Evolutionary conservation across 1,140 invertebrate species (phyloP).

Genomic region (Aphelenchoides fujianensis): DNA sequence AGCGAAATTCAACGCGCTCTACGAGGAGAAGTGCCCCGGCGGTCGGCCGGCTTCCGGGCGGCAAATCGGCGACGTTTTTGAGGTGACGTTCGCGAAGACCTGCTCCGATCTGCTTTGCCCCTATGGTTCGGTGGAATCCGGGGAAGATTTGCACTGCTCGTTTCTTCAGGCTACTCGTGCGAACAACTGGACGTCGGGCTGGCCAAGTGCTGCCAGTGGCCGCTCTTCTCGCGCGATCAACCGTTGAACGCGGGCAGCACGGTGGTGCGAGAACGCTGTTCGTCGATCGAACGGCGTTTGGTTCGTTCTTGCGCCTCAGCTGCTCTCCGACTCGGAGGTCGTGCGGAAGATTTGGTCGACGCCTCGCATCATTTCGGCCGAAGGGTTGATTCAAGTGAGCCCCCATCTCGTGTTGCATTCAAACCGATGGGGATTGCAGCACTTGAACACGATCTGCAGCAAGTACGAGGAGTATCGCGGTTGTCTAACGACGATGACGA

Average conservation of each 20-base stretch:
- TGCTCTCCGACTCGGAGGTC: conserved; percentile 12
- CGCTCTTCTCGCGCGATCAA: background rate
- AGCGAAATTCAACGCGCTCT: conserved; percentile 15
- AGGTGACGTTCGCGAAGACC: conserved; percentile 8
- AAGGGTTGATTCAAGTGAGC: conserved; percentile 12
- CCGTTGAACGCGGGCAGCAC: background rate
- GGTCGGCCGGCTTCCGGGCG: conserved; percentile 6
- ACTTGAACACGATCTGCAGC: conserved; percentile 19
- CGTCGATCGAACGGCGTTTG: conserved; percentile 11
- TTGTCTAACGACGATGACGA: conserved; percentile 19
- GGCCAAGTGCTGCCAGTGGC: conserved; percentile 1
- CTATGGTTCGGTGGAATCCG: background rate
- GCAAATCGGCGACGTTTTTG: background rate
- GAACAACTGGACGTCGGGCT: background rate
- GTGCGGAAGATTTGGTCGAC: conserved; percentile 14
- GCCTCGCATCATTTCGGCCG: conserved; percentile 14
- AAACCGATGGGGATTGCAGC: background rate
- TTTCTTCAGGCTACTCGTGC: background rate
- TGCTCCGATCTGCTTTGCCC: conserved; percentile 12
- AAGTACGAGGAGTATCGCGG: conserved; percentile 10
- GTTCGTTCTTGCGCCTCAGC: background rate
- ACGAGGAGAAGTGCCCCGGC: conserved; percentile 8
- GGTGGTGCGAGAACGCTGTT: conserved; percentile 3
- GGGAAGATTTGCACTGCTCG: background rate
- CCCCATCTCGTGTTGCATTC: background rate